Evolutionary conservation across 1,140 invertebrate species (phyloP), one percentile per base, ranked within the genome.

Genomic region (Mycetomoellerius zeteki): DNA sequence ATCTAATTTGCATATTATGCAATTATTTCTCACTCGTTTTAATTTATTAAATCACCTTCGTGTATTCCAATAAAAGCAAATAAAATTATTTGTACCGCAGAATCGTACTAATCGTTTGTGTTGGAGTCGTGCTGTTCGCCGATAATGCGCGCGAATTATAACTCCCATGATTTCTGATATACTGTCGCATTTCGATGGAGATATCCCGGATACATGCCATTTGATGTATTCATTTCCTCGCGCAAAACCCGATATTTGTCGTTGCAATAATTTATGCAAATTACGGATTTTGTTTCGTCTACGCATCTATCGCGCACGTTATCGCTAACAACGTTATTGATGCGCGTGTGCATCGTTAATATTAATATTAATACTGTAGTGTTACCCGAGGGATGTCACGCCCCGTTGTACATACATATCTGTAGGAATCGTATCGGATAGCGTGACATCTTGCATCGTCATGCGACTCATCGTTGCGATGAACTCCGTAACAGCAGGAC

Each of bases 401-500:
- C 14, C 21, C 3, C 14, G 21, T 65, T 52, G 3, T 78, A 8
- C n/a, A 2, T 78, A 8, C n/a, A 2, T 60, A 65, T 78, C 37
- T 56, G 30, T 21, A 67, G 16, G 50, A 67, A 85, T 85, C 37
- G 19, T 60, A 14, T 54, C 62, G 76, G 52, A 33, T 75, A 75
- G 64, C 47, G 54, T 71, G 64, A 77, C 86, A 77, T 52, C 88
- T 86, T 78, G 86, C 76, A 71, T 37, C 86, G 81, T 86, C 56
- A 60, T 33, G 37, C 30, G 72, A 52, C 85, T 90, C 86, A 78
- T 86, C 86, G 52, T 5, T 16, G 64, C 73, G 87, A 88, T 77
- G 82, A 91, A 86, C 88, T 85, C 52, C 76, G 69, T 84, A 87
- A 69, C 87, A 80, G 60, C 21, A 30, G 58, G 62, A 71, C 72